A percentile compares a stretch with the other conserved stretches of the same genome.
Evolutionary conservation across 2,113 vertebrate genomes (phyloP).

Genomic region (Nannospalax galili): DNA sequence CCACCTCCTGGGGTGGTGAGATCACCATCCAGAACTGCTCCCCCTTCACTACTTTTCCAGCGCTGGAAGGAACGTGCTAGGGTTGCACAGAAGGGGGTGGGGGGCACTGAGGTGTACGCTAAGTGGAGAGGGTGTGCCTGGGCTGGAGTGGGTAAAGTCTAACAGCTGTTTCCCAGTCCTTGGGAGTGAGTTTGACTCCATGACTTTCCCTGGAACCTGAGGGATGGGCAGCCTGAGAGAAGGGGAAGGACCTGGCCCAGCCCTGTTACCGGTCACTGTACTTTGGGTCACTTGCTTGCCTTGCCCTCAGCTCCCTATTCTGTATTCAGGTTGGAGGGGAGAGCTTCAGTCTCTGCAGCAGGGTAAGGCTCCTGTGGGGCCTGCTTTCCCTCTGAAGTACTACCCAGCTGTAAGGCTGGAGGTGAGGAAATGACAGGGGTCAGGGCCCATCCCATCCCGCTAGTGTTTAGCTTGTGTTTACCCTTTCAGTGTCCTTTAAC

Average conservation of each 20-base stretch:
- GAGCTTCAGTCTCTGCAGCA: not conserved
- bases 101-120: constrained; percentile 58
- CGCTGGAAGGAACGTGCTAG: not conserved
- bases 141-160: not conserved
- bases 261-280: not conserved
- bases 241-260: not conserved
- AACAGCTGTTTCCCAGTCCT: not conserved
- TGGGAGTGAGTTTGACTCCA: not conserved
- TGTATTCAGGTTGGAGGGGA: not conserved
- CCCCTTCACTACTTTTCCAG: not conserved
- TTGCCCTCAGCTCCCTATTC: not conserved
- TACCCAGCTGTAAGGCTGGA: not conserved
- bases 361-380: constrained; percentile 27
- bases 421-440: constrained; percentile 62
- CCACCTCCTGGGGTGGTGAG: constrained; percentile 48
- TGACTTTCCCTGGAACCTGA: not conserved
- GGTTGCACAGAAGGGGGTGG: not conserved
- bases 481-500: constrained; percentile 71
- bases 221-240: not conserved
- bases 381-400: not conserved
- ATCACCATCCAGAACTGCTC: not conserved
- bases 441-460: constrained; percentile 40
- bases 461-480: constrained; percentile 39
- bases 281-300: constrained; percentile 10
- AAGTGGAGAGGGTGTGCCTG: not conserved